A percentile compares a stretch with the other conserved stretches of the same genome.
Evolutionary conservation across 2,113 vertebrate species (phyloP).

Genomic region (Pithys albifrons): DNA sequence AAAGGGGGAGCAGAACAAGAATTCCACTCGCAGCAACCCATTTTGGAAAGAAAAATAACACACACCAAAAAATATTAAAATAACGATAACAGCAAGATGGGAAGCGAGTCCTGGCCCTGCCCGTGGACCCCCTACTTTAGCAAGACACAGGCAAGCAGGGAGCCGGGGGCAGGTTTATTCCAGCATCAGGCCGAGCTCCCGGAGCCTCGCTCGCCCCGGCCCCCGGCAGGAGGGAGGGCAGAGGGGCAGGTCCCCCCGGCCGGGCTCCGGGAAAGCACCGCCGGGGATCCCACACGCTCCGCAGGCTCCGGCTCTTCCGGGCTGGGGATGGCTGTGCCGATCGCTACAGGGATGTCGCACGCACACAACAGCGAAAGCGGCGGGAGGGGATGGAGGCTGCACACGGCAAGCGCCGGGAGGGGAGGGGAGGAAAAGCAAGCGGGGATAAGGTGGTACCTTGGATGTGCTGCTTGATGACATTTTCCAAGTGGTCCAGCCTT

Average conservation of each 20-base stretch:
- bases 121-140: neutral
- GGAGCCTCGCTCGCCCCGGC: neutral
- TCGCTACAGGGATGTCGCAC: neutral
- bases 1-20: neutral
- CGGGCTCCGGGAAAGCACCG: neutral
- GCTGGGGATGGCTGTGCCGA: neutral
- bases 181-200: neutral
- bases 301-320: neutral
- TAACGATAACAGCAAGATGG: fast-evolving
- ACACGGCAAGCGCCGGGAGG: neutral
- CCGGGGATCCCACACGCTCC: neutral
- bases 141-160: neutral
- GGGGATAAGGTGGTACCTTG: conserved; percentile 82
- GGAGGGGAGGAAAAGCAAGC: neutral
- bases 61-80: neutral
- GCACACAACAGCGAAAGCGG: neutral
- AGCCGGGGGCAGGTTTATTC: neutral
- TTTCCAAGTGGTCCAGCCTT: conserved; percentile 94
- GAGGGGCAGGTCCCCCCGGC: neutral
- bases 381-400: neutral
- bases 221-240: neutral
- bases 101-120: neutral
- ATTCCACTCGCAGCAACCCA: neutral
- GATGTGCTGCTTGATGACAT: conserved; percentile 97
- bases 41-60: neutral